Conservation (phyloP, 2,888 invertebrate genomes). For the Ophion obscuratus region DNA sequence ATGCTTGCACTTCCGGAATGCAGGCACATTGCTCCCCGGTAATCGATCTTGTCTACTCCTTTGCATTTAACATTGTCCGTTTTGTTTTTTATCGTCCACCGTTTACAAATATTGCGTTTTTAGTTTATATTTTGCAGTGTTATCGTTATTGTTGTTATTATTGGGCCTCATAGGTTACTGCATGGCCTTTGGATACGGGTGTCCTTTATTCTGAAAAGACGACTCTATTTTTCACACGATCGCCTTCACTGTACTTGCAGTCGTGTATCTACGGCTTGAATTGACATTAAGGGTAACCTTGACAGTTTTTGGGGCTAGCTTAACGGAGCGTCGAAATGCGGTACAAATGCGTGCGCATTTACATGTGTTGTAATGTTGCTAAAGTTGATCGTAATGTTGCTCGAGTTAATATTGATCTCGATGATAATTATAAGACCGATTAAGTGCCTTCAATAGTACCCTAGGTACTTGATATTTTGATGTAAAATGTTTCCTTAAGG, state of each 20-base stretch:
- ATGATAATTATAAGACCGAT: no score
- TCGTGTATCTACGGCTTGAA: background rate
- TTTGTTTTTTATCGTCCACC: background rate
- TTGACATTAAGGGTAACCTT: no score
- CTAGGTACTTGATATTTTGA: no score
- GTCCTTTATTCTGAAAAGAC: background rate
- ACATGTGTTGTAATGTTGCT: no score
- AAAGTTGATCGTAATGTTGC: no score
- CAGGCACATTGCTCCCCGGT: background rate
- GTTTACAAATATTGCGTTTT: no score
- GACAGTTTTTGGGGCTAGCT: no score
- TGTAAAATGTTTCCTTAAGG: no score
- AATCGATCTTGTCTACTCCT: background rate
- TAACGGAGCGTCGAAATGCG: no score
- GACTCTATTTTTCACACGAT: slow-evolving; percentile 22
- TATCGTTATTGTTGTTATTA: slow-evolving; percentile 24
- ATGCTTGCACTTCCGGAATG: slow-evolving; percentile 1
- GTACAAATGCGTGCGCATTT: no score
- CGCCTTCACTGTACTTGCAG: background rate
- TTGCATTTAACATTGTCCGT: background rate
- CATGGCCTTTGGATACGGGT: background rate
- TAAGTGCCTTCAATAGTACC: no score
- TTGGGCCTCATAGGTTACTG: background rate
- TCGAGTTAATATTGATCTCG: no score
- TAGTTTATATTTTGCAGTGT: background rate